phyloP scores from a whole-genome alignment of 2,888 invertebrate genomes.

The Agrotis segetum region DNA sequence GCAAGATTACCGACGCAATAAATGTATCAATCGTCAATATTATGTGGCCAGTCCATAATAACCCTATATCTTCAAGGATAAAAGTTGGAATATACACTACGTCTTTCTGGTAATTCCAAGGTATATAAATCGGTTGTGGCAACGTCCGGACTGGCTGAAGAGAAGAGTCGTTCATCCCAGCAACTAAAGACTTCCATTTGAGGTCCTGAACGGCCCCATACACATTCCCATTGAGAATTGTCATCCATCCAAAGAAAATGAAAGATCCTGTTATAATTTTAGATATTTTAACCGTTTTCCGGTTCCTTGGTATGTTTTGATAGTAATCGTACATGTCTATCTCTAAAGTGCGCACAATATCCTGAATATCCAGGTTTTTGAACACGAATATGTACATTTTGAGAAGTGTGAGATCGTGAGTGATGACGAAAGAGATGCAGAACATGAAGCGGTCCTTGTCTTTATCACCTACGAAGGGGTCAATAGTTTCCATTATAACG shows the following conservation, averaged over 20 bases:
- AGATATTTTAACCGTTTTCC: conserved; percentile 75
- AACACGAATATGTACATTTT: conserved; percentile 86
- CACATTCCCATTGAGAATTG: conserved; percentile 81
- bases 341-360: conserved; percentile 81
- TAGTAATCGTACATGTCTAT: conserved; percentile 81
- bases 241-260: conserved; percentile 85
- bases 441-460: conserved; percentile 87
- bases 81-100: conserved; percentile 79
- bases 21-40: conserved; percentile 87
- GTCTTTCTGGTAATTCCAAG: conserved; percentile 84
- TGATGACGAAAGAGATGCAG: conserved; percentile 86
- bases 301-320: conserved; percentile 79
- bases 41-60: conserved; percentile 87
- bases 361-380: conserved; percentile 82
- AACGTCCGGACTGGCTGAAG: conserved; percentile 75
- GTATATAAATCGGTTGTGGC: conserved; percentile 86
- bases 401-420: conserved; percentile 84
- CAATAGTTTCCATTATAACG: conserved; percentile 85
- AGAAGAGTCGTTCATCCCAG: conserved; percentile 73
- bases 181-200: conserved; percentile 79
- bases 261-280: conserved; percentile 80
- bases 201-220: conserved; percentile 83
- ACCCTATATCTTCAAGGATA: conserved; percentile 81
- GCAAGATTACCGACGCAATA: conserved; percentile 84
- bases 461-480: conserved; percentile 85